phyloP scores from a whole-genome alignment of 2,113 vertebrate species.

The Smithornis capensis region DNA sequence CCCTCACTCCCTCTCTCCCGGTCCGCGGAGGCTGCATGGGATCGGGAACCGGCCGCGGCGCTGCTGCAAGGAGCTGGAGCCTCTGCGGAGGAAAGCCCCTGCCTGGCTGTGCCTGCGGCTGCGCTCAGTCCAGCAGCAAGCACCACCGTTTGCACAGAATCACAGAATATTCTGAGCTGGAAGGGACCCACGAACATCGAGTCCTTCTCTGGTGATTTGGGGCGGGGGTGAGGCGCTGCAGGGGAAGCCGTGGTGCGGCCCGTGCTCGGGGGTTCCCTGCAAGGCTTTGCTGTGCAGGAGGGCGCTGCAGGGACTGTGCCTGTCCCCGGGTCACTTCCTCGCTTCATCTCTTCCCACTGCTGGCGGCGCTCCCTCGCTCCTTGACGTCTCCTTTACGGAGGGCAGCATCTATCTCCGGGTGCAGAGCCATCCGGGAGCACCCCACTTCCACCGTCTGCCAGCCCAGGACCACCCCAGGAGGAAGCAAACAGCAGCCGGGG shows the following conservation, averaged over 20 bases:
- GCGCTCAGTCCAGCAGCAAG: background rate
- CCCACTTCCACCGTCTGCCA: background rate
- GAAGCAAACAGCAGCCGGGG: background rate
- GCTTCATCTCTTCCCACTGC: background rate
- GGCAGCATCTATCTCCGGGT: accelerated
- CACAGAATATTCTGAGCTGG: background rate
- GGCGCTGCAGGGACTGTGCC: background rate
- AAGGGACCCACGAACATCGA: accelerated
- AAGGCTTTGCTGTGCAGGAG: background rate
- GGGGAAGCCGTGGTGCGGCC: background rate
- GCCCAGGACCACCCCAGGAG: background rate
- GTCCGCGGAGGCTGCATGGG: background rate
- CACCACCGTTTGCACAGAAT: background rate
- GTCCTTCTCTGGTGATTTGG: accelerated
- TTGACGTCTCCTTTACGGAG: background rate
- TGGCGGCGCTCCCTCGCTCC: background rate
- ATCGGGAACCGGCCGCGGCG: too few relatives aligned
- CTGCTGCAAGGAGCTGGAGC: background rate
- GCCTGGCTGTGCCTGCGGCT: background rate
- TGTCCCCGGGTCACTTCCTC: background rate
- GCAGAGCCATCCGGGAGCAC: accelerated
- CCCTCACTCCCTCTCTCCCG: background rate
- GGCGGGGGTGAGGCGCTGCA: background rate
- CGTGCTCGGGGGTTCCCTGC: background rate
- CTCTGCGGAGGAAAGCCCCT: background rate